Evolutionary conservation across 2,888 invertebrate genomes (phyloP), one percentile per base, ranked within the genome.

Genomic region (Nemoura dubitans): DNA sequence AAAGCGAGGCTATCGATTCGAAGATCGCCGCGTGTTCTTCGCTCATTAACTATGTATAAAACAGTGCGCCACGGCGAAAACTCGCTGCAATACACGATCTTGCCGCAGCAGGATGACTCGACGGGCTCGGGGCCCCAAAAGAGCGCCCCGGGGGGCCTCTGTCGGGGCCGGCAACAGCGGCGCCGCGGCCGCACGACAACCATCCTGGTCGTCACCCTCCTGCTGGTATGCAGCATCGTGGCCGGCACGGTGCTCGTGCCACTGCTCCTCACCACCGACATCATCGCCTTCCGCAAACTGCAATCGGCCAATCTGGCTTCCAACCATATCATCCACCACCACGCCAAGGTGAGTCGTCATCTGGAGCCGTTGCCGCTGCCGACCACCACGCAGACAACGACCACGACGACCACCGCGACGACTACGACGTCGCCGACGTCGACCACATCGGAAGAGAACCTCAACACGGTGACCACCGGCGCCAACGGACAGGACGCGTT

Each of bases 31-130:
- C 59, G 59, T 59, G 59, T 59, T 21, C 59, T 3, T 14, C 59
- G 14, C 59, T 59, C 59, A 27, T 84, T 14, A 84, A 84, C 59
- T 21, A 95, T 95, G 95, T 95, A 95, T 92, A 95, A 95, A 92
- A 95, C 95, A 89, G 95, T 95, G 91, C 92, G 95, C 88, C 95
- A 95, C 91, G 95, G 95, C 88, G 95, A 95, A 91, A 95, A 95
- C 90, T 95, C 95, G 90, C 93, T 95, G 89, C 95, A 95, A 90
- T 95, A 95, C 91, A 95, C 95, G 89, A 95, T 95, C 89, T 92
- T 95, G 88, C 95, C 95, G 87, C 95, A 95, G 91, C 95, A 95
- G 87, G 95, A 95, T 91, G 94, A 94, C 77, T 42, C 76, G 76
- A 76, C 84, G 3, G 84, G 76, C 25, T 83, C 85, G 25, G 83